Evolutionary conservation across 2,113 vertebrate genomes (phyloP), one percentile per base, ranked within the genome.

Genomic region (Procavia capensis): DNA sequence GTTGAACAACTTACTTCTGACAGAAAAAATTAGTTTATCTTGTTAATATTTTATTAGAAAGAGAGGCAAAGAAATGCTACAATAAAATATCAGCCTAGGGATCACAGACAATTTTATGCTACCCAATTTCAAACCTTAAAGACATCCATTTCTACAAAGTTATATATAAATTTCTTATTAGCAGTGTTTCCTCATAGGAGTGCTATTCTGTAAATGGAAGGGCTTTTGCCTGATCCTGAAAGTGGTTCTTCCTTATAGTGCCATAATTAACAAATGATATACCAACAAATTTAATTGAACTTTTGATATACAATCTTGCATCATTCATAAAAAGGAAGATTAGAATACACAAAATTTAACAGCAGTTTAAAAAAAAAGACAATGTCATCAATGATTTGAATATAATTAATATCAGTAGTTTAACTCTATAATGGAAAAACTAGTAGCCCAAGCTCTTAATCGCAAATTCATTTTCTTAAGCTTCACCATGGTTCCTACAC

Each of bases 1-100:
- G 41, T 54, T 88, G 76, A 57, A 75, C 94, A 97, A 96, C 36
- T 39, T 96, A 31, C 83, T 96, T 94, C 31, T 94, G 86, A 82
- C 17, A 50, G 27, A 95, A 91, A 94, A 94, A 85, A 36, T 43
- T 68, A 91, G 61, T 47, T 43, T 5, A 36, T 20, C 43, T 45
- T 1, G 0, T 85, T 92, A 27, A 64, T 64, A 20, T 95, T 95
- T 95, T 89, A 41, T 70, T 96, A 94, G 89, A 93, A 57, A 45
- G 10, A 90, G 47, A 91, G 94, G 74, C 57, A 86, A 92, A 75
- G 59, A 94, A 85, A 31, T 1, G 91, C 27, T 39, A 85, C 5
- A 83, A 68, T 66, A 75, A 96, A 92, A 91, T 36, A 93, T 61
- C 80, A 96, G 85, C 59, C 57, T 92, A 63, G 36, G 19, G 31